These are phyloP conservation scores for Drosophila nr. medialis DNA, from an alignment of 2,888 invertebrate species.

Conservation along the genomic window DNA sequence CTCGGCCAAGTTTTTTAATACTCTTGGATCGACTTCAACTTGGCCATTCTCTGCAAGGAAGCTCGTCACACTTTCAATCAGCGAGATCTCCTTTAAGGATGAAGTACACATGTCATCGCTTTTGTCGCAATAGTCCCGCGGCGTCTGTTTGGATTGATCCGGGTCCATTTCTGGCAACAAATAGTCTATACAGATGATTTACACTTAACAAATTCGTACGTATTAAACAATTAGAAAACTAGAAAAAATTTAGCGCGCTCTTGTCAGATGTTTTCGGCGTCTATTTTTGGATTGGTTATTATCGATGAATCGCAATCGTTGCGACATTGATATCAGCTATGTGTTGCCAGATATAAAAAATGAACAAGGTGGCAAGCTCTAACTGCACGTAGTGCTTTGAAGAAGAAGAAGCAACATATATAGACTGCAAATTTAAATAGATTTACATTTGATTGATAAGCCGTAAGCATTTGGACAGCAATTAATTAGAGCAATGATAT, in stretches of 20 bases:
- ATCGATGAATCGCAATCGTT: constrained; percentile 37
- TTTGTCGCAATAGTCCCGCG: constrained; percentile 54
- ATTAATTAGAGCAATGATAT: constrained; percentile 60
- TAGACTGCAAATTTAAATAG: constrained; percentile 61
- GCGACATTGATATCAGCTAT: constrained; percentile 10
- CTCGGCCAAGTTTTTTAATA: constrained; percentile 74
- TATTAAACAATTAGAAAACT: constrained; percentile 58
- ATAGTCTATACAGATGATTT: not conserved
- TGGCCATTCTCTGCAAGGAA: constrained; percentile 80
- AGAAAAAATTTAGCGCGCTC: constrained; percentile 65
- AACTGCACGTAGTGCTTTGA: constrained; percentile 28
- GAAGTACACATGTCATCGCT: constrained; percentile 54
- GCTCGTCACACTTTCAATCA: constrained; percentile 79
- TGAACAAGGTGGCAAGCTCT: constrained; percentile 47
- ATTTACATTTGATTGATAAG: constrained; percentile 75
- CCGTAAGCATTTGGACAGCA: constrained; percentile 27
- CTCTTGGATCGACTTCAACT: constrained; percentile 69
- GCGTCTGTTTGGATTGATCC: constrained; percentile 60
- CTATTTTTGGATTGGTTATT: constrained; percentile 25
- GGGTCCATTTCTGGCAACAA: constrained; percentile 52
- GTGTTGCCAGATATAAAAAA: constrained; percentile 41
- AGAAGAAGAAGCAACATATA: constrained; percentile 48
- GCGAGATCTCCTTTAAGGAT: constrained; percentile 71
- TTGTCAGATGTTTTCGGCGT: constrained; percentile 73
- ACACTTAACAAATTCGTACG: not conserved